Percentiles rank a stretch among this genome's conserved stretches.
Conservation (phyloP, 2,113 vertebrate genomes). For the Nothocercus julius region DNA sequence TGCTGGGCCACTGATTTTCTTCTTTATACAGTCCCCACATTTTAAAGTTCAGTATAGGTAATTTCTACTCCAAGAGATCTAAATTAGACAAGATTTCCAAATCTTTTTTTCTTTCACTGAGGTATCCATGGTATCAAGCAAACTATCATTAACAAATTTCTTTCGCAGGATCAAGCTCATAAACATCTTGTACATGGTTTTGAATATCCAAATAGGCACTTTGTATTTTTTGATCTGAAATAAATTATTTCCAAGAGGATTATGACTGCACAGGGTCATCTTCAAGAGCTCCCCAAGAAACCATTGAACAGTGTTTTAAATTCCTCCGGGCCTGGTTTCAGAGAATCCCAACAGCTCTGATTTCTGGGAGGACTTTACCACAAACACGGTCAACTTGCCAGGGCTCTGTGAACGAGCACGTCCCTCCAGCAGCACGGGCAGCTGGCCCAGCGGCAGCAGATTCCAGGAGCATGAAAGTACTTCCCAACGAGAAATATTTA, state of each 20-base stretch:
- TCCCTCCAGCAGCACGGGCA: fast-evolving
- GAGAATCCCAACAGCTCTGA: neutral
- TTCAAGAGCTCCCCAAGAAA: neutral
- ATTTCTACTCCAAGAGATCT: neutral
- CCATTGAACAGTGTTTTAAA: neutral
- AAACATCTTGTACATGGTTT: neutral
- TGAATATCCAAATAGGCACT: neutral
- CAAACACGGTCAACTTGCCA: neutral
- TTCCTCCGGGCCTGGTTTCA: neutral
- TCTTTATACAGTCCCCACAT: neutral
- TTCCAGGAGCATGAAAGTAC: neutral
- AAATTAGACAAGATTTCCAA: neutral
- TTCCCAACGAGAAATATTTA: neutral
- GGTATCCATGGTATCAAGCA: neutral
- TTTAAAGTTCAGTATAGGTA: neutral
- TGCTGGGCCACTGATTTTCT: neutral
- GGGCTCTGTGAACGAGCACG: no score
- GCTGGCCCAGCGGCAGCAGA: neutral
- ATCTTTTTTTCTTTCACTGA: neutral
- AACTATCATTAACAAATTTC: neutral
- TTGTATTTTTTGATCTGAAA: neutral
- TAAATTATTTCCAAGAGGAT: neutral
- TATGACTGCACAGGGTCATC: neutral
- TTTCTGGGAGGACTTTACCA: neutral
- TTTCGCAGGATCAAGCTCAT: neutral